Conservation (phyloP, 2,797 vertebrate genomes). For the Tadarida brasiliensis region DNA sequence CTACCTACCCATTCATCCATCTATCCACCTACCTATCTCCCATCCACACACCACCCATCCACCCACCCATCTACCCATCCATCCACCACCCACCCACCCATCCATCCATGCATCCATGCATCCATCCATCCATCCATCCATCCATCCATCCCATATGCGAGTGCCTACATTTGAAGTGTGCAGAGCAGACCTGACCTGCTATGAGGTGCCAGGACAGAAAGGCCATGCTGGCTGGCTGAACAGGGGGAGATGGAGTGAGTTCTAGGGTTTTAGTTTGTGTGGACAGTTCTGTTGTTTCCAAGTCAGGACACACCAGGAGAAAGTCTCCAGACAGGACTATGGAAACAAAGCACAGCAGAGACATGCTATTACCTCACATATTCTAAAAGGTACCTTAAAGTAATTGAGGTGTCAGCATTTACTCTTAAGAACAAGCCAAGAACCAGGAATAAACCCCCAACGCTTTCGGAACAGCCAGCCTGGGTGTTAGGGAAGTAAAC, state of each 20-base stretch:
- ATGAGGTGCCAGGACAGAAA: rapidly evolving
- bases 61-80: no score
- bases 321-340: background rate
- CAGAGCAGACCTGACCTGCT: background rate
- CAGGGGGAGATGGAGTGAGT: background rate
- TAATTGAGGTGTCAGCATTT: rapidly evolving
- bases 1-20: background rate
- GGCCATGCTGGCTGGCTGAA: background rate
- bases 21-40: background rate
- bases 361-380: rapidly evolving
- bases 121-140: background rate
- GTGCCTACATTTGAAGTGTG: background rate
- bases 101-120: rapidly evolving
- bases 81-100: background rate
- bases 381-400: background rate
- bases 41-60: background rate
- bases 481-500: rapidly evolving
- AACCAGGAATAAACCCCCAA: background rate
- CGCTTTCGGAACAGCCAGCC: no score
- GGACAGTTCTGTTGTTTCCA: background rate
- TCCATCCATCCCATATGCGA: no score
- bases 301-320: background rate
- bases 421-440: background rate
- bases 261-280: rapidly evolving
- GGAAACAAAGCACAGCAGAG: background rate